These are phyloP conservation scores for Psylliodes chrysocephalus DNA, from an alignment of 2,888 invertebrate species.

Conservation along the genomic window DNA sequence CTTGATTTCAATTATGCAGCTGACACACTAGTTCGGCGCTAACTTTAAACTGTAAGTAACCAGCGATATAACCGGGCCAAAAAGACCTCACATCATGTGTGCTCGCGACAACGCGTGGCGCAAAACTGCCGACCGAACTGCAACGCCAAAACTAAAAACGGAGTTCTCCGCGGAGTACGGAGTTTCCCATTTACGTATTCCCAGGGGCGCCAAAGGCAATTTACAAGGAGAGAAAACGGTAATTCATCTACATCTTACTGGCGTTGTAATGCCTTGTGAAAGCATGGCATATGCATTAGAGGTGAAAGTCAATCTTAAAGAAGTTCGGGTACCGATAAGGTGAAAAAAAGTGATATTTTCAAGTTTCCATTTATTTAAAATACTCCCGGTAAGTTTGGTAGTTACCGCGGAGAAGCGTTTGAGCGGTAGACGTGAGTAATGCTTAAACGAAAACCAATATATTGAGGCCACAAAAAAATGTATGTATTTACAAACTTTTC, in stretches of 20 bases:
- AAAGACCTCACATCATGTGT: not conserved
- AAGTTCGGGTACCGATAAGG: constrained; percentile 1
- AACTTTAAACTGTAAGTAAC: not conserved
- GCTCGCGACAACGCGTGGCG: constrained; percentile 1
- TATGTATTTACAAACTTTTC: too few species aligned
- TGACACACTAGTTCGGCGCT: not conserved
- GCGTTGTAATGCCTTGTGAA: constrained; percentile 17
- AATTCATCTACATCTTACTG: constrained; percentile 24
- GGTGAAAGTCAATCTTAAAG: constrained; percentile 13
- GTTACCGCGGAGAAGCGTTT: too few species aligned
- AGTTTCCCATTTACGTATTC: constrained; percentile 26
- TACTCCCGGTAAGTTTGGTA: too few species aligned
- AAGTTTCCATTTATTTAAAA: not conserved
- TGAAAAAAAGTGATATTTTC: not conserved
- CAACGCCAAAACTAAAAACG: constrained; percentile 7
- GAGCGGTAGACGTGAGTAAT: too few species aligned
- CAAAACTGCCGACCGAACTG: constrained; percentile 16
- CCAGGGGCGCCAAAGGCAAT: constrained; percentile 25
- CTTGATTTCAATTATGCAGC: too few species aligned
- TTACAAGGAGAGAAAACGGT: constrained; percentile 22
- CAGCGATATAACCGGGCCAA: not conserved
- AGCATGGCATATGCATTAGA: constrained; percentile 17
- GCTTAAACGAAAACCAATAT: too few species aligned
- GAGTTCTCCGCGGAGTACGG: constrained; percentile 15
- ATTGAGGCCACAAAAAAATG: too few species aligned